phyloP scores from a whole-genome alignment of 2,113 vertebrate genomes.

The Pyrgilauda ruficollis region DNA sequence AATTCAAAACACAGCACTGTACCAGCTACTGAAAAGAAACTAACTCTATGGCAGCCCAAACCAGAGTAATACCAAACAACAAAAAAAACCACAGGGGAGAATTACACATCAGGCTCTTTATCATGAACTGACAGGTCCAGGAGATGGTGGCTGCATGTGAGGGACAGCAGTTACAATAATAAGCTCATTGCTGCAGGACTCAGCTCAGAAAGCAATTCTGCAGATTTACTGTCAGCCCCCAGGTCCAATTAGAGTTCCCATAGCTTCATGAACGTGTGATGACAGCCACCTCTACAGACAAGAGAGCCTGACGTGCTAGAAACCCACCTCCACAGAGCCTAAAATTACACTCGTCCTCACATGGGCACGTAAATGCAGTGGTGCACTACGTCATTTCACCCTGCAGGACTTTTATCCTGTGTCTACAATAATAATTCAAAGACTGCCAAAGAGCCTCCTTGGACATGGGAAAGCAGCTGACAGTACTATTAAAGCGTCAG shows the following conservation, averaged over 20 bases:
- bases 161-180: not conserved
- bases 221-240: not conserved
- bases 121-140: not conserved
- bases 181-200: not conserved
- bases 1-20: not conserved
- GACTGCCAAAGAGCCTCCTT: not conserved
- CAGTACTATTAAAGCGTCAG: not conserved
- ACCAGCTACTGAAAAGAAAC: not conserved
- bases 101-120: not conserved
- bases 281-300: not conserved
- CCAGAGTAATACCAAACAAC: not conserved
- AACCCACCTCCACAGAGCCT: not conserved
- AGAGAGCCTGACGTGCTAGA: not conserved
- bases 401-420: not conserved
- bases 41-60: not conserved
- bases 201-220: not conserved
- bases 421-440: not conserved
- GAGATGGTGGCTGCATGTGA: not conserved
- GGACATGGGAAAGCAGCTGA: not conserved
- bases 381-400: not conserved
- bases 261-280: not conserved
- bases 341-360: not conserved
- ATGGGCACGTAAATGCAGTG: accelerated
- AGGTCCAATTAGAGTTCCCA: not conserved
- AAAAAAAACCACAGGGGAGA: not conserved